Base-by-base conservation (phyloP, 2,113 vertebrate species). In the Trichechus manatus region DNA sequence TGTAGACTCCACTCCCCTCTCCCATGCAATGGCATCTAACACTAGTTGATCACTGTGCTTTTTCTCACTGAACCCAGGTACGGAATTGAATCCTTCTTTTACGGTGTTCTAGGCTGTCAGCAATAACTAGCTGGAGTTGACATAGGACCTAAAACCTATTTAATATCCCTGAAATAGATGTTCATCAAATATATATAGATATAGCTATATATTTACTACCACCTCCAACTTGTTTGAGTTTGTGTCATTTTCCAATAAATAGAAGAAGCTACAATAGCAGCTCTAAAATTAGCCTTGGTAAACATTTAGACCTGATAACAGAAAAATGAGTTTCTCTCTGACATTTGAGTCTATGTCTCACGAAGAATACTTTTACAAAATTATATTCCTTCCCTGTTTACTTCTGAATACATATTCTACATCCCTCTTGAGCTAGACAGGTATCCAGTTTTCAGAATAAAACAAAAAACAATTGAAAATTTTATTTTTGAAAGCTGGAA, bases 401-500 rank as follows among this genome's bases (percentile, higher is more conserved):
- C 61, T 72, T 87, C 25, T 6, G 2, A 78, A 53, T 75, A 33
- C 42, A 36, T 70, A 64, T 42, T 88, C 36, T 80, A 59, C 78
- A 15, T 79, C 13, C 94, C 50, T 93, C 77, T 92, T 74, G 53
- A 87, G 36, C 9, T 50, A 61, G 20, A 6, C 59, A 79, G 1
- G 22, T 90, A 87, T 89, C 59, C 53, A 72, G 44, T 95, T 68
- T 80, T 90, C 23, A 79, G 44, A 82, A 74, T 92, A 75, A 82
- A 93, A 94, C 22, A 77, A n/a, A 66, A 47, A 64, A 64, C 59
- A 91, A 92, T 93, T 75, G n/a, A 88, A 93, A 19, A 36, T 50
- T 93, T 85, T 59, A 2, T 82, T 81, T 87, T 63, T 92, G 29
- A 95, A 96, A 61, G 44, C 56, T 93, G 89, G 11, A 61, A 92